These are phyloP conservation scores for Tonatia bakeri DNA, from an alignment of 2,113 vertebrate genomes.

Conservation along the genomic window DNA sequence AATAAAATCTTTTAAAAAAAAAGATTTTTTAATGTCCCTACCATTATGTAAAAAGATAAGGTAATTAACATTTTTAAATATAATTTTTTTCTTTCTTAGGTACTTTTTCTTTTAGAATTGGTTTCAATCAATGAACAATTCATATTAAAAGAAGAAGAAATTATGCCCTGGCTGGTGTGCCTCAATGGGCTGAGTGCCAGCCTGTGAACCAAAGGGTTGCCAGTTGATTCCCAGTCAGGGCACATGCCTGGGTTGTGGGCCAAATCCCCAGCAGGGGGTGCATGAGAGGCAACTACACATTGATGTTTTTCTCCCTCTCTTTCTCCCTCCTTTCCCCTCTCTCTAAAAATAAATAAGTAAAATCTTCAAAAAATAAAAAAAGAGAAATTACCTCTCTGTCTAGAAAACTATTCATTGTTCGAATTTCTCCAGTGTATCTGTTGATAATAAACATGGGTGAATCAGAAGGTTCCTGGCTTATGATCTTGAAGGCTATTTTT, in stretches of 20 bases:
- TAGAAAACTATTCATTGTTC: conserved; percentile 77
- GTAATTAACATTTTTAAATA: neutral
- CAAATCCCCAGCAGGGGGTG: too few species aligned
- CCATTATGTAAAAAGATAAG: neutral
- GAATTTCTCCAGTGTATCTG: conserved; percentile 79
- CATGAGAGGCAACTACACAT: too few species aligned
- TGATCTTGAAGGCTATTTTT: conserved; percentile 81
- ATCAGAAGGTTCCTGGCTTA: conserved; percentile 65
- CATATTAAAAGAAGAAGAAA: neutral
- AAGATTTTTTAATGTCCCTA: neutral
- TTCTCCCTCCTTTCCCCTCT: too few species aligned
- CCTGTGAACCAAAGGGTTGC: too few species aligned
- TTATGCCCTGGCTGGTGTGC: too few species aligned
- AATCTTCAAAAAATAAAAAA: too few species aligned
- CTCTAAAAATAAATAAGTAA: too few species aligned
- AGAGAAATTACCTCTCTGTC: conserved; percentile 86
- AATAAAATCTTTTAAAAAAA: too few species aligned
- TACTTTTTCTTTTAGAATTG: neutral
- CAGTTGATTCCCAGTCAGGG: too few species aligned
- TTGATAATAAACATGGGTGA: conserved; percentile 84
- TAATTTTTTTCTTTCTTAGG: neutral
- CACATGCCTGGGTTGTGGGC: too few species aligned
- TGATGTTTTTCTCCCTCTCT: too few species aligned
- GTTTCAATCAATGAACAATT: neutral
- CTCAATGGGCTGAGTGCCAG: too few species aligned